Evolutionary conservation across 2,113 vertebrate genomes (phyloP).

Genomic region (Eulemur rufifrons): DNA sequence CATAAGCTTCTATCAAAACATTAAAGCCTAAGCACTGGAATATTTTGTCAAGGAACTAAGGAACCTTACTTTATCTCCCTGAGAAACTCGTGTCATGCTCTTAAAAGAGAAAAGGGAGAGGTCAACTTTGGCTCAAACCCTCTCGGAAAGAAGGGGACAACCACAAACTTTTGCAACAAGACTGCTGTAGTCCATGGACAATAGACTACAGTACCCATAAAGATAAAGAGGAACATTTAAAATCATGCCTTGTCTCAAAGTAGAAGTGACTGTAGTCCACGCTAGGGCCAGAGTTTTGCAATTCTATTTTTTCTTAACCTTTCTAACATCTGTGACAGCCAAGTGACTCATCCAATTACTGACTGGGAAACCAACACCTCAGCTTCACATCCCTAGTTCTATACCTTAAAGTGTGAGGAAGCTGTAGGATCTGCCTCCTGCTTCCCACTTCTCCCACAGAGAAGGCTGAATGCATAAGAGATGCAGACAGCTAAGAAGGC

Average conservation of each 20-base stretch:
- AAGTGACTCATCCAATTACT: slow-evolving; percentile 40
- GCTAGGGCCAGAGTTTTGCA: neutral
- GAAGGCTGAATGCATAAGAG: neutral
- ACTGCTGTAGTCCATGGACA: neutral
- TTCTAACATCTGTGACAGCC: neutral
- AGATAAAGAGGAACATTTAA: neutral
- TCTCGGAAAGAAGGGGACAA: neutral
- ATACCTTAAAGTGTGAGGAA: slow-evolving; percentile 63
- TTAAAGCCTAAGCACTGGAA: neutral
- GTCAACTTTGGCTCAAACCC: neutral
- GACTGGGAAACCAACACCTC: slow-evolving; percentile 19
- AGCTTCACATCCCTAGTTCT: slow-evolving; percentile 32
- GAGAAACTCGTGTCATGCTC: neutral
- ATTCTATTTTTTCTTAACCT: slow-evolving; percentile 45
- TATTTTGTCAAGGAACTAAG: neutral
- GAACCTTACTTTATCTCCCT: neutral
- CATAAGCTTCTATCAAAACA: neutral
- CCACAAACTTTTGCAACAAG: neutral
- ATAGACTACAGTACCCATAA: neutral
- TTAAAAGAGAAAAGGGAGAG: neutral
- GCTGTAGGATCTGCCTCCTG: neutral
- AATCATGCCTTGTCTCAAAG: neutral
- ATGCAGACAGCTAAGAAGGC: neutral
- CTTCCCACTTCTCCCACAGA: neutral
- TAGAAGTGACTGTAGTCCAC: neutral